Evolutionary conservation across 1,140 invertebrate species (phyloP).

Genomic region (Rhagoletis pomonella): DNA sequence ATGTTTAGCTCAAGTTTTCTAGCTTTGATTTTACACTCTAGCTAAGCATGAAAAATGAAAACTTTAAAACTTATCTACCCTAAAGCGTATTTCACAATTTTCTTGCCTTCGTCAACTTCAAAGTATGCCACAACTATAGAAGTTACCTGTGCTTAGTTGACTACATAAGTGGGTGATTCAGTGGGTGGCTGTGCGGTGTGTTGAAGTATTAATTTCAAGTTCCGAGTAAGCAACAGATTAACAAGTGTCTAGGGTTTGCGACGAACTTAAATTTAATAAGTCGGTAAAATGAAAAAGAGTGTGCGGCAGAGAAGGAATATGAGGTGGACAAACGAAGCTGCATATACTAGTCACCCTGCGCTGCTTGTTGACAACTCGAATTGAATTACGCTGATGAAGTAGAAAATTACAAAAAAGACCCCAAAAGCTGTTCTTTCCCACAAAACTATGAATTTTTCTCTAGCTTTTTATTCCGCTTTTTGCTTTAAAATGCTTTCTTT

Average conservation of each 20-base stretch:
- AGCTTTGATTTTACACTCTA: too few species aligned
- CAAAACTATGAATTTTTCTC: conserved; percentile 1
- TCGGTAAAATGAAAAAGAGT: neutral
- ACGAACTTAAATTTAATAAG: conserved; percentile 11
- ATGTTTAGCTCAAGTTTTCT: too few species aligned
- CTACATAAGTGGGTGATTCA: neutral
- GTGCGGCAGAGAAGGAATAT: neutral
- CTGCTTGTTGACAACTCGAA: conserved; percentile 38
- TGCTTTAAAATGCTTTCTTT: conserved; percentile 22
- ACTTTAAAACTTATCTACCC: too few species aligned
- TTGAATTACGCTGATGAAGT: conserved; percentile 46
- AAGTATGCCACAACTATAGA: neutral
- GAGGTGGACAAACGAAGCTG: too few species aligned
- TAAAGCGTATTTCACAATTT: too few species aligned
- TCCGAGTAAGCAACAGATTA: conserved; percentile 12
- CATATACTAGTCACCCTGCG: neutral
- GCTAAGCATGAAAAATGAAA: too few species aligned
- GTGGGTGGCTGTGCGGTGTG: neutral
- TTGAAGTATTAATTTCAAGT: neutral
- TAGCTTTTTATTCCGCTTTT: neutral
- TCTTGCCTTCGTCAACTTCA: too few species aligned
- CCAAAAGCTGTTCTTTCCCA: conserved; percentile 39
- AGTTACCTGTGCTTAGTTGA: neutral
- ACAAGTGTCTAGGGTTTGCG: conserved; percentile 4
- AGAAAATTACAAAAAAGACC: conserved; percentile 33